These are phyloP conservation scores for Ypsolopha scabrella DNA, from an alignment of 2,888 invertebrate genomes.

Conservation along the genomic window DNA sequence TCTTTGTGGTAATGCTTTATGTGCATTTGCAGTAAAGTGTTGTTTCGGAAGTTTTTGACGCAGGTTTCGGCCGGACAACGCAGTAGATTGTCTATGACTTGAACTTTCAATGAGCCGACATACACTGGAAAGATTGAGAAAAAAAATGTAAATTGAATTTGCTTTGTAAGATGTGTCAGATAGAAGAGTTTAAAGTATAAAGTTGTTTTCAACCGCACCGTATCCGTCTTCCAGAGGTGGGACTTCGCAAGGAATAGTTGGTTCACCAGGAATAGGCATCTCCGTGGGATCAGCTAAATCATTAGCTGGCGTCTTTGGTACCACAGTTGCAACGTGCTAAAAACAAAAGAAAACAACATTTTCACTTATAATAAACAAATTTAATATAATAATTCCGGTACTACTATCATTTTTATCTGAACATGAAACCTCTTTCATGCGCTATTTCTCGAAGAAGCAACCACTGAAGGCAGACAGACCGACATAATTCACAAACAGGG, in stretches of 20 bases:
- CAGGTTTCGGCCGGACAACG: slow-evolving; percentile 87
- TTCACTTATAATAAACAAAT: too few species aligned
- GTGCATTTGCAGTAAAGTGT: slow-evolving; percentile 91
- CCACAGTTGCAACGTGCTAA: not conserved
- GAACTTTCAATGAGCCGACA: slow-evolving; percentile 72
- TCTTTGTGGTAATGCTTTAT: slow-evolving; percentile 95
- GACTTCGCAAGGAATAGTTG: not conserved
- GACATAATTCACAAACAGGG: too few species aligned
- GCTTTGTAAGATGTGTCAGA: not conserved
- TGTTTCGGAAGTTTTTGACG: slow-evolving; percentile 90
- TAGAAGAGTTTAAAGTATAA: not conserved
- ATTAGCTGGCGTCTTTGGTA: slow-evolving; percentile 3
- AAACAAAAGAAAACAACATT: too few species aligned
- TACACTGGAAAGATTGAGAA: slow-evolving; percentile 41
- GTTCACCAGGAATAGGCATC: not conserved
- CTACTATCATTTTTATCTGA: too few species aligned
- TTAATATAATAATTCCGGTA: too few species aligned
- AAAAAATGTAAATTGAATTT: not conserved
- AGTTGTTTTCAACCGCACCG: slow-evolving; percentile 23
- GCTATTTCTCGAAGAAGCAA: too few species aligned
- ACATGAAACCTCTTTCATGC: too few species aligned
- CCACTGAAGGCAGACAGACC: too few species aligned
- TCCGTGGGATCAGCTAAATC: slow-evolving; percentile 15
- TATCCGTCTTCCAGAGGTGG: slow-evolving; percentile 45
- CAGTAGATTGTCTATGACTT: slow-evolving; percentile 76